Conservation (phyloP, 2,888 invertebrate species). For the Caenorhabditis sp. region DNA sequence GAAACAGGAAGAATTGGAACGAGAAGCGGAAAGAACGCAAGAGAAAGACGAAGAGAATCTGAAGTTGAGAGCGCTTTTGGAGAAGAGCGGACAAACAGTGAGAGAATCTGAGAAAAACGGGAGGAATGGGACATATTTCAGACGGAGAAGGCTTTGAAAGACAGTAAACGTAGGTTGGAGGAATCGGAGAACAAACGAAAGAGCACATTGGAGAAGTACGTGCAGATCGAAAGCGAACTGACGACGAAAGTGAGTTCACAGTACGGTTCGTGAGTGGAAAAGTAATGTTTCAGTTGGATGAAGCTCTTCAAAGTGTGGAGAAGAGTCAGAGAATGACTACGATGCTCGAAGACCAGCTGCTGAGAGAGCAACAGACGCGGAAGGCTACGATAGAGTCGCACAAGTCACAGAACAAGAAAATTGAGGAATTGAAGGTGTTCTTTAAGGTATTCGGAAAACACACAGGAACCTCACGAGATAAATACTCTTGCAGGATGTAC, state of each 20-base stretch:
- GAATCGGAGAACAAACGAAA: conserved; percentile 58
- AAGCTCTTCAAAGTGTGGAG: conserved; percentile 16
- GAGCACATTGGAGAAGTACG: conserved; percentile 45
- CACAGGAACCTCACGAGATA: not conserved
- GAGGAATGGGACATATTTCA: conserved; percentile 14
- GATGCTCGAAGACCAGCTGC: conserved; percentile 32
- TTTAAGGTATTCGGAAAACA: conserved; percentile 18
- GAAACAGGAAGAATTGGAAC: conserved; percentile 38
- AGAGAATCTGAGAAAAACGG: not conserved
- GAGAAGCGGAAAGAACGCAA: conserved; percentile 44
- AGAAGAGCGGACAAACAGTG: conserved; percentile 55
- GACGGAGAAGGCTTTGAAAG: conserved; percentile 60
- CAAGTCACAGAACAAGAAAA: conserved; percentile 51
- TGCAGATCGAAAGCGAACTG: conserved; percentile 50
- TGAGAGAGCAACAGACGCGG: conserved; percentile 45
- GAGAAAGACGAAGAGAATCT: conserved; percentile 54
- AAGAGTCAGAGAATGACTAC: conserved; percentile 24
- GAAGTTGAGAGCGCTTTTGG: conserved; percentile 55
- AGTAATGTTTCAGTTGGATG: conserved; percentile 29
- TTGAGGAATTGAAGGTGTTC: conserved; percentile 46
- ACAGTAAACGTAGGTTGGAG: conserved; percentile 59
- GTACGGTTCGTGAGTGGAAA: not conserved
- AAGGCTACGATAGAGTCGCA: conserved; percentile 46
- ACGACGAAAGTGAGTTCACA: conserved; percentile 17
- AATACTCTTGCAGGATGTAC: conserved; percentile 35